phyloP scores from a whole-genome alignment of 2,888 invertebrate species.

The Bhutanitis thaidina region DNA sequence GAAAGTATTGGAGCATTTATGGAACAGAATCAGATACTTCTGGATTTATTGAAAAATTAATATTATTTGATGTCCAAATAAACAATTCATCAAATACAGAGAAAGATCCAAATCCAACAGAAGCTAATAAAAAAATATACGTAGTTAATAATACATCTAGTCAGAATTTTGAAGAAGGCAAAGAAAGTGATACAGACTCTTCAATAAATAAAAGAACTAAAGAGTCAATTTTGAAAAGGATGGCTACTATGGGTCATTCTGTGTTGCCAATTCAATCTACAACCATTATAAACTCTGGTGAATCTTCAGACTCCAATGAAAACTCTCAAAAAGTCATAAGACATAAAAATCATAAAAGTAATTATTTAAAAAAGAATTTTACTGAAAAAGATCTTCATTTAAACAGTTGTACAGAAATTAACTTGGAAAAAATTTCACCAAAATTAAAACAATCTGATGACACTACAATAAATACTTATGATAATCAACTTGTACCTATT shows the following conservation, averaged over 20 bases:
- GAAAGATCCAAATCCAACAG: slow-evolving; percentile 20
- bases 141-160: background rate
- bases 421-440: slow-evolving; percentile 29
- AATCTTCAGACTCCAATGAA: slow-evolving; percentile 59
- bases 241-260: slow-evolving; percentile 69
- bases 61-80: slow-evolving; percentile 39
- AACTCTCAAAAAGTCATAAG: slow-evolving; percentile 39
- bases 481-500: slow-evolving; percentile 48
- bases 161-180: slow-evolving; percentile 29
- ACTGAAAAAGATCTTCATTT: slow-evolving; percentile 35
- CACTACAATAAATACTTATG: slow-evolving; percentile 13
- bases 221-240: slow-evolving; percentile 58
- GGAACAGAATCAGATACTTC: slow-evolving; percentile 45
- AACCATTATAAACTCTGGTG: slow-evolving; percentile 43
- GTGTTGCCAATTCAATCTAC: slow-evolving; percentile 48
- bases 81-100: slow-evolving; percentile 27
- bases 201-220: slow-evolving; percentile 56
- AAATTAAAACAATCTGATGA: slow-evolving; percentile 11
- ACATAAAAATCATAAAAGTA: slow-evolving; percentile 47
- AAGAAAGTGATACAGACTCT: slow-evolving; percentile 62
- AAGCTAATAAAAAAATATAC: slow-evolving; percentile 4
- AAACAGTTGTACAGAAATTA: slow-evolving; percentile 29
- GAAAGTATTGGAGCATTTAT: slow-evolving; percentile 63
- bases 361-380: slow-evolving; percentile 34
- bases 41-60: slow-evolving; percentile 43